Percentiles rank a stretch among this genome's conserved stretches.
Conservation (phyloP, 2,888 invertebrate genomes). For the Malthinus flaveolus region DNA sequence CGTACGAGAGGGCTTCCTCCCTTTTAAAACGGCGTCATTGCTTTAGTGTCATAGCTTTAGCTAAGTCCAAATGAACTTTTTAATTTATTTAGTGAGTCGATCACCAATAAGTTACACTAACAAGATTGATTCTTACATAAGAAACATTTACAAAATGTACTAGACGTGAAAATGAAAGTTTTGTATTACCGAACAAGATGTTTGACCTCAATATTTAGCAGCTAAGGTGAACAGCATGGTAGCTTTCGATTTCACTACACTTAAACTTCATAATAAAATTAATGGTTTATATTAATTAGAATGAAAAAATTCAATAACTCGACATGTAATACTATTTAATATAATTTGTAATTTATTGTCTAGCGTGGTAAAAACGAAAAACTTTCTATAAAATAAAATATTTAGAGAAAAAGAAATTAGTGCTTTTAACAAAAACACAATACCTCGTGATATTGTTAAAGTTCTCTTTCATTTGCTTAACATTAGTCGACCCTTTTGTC, state of each 20-base stretch:
- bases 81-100: too few species aligned
- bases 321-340: not conserved
- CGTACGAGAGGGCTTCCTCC: too few species aligned
- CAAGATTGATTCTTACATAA: conserved; percentile 1
- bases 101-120: too few species aligned
- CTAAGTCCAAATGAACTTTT: too few species aligned
- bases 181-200: conserved; percentile 33
- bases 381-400: not conserved
- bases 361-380: not conserved
- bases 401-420: not conserved
- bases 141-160: conserved; percentile 4
- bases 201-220: conserved; percentile 37
- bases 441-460: too few species aligned
- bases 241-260: conserved; percentile 39
- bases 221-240: conserved; percentile 32
- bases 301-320: not conserved
- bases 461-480: too few species aligned
- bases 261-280: not conserved
- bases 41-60: too few species aligned
- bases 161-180: conserved; percentile 37
- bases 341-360: not conserved
- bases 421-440: too few species aligned
- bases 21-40: too few species aligned
- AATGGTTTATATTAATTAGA: not conserved
- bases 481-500: too few species aligned